Evolutionary conservation across 2,113 vertebrate species (phyloP).

Genomic region (Ceyx cyanopectus): DNA sequence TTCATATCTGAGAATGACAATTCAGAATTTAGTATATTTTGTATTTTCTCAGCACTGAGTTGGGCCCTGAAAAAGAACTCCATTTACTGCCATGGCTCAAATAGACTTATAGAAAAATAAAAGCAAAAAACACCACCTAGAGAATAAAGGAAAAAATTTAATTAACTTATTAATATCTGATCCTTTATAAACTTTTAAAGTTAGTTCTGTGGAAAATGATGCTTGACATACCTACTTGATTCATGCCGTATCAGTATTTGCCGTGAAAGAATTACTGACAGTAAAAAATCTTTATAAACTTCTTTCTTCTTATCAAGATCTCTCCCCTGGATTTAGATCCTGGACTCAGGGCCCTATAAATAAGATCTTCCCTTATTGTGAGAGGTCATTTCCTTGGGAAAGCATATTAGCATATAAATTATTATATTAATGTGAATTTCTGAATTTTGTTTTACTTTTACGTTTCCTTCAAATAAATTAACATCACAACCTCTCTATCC

Average conservation of each 20-base stretch:
- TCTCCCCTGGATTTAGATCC: background rate
- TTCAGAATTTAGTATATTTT: background rate
- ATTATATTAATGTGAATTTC: background rate
- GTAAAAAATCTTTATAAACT: background rate
- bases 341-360: background rate
- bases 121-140: background rate
- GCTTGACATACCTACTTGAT: background rate
- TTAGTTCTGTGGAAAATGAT: background rate
- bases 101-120: background rate
- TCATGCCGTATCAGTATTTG: background rate
- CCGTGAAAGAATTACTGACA: background rate
- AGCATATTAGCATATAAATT: background rate
- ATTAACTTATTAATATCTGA: background rate
- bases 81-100: background rate
- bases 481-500: background rate
- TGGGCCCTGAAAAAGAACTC: background rate
- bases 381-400: background rate
- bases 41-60: background rate
- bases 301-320: background rate
- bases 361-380: background rate
- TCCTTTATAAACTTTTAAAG: background rate
- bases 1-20: background rate
- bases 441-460: background rate
- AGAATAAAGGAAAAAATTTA: background rate
- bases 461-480: background rate